A percentile compares a stretch with the other conserved stretches of the same genome.
Evolutionary conservation across 2,113 vertebrate genomes (phyloP).

Genomic region (Protomyctophum bolini): DNA sequence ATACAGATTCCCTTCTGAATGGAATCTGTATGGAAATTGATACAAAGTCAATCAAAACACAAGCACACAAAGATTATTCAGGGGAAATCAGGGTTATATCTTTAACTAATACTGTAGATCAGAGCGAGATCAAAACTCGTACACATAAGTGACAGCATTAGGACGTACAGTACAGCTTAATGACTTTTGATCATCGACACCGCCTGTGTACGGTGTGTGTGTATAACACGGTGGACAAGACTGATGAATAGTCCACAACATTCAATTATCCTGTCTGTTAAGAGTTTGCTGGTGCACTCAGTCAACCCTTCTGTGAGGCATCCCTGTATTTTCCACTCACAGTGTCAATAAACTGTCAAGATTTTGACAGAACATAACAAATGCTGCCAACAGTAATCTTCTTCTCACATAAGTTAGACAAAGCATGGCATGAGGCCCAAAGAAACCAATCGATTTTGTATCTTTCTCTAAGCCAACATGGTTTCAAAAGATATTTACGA

Average conservation of each 20-base stretch:
- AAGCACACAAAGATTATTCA: not conserved
- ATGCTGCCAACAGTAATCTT: constrained; percentile 39
- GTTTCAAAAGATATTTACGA: not conserved
- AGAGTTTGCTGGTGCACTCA: constrained; percentile 30
- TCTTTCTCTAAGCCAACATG: not conserved
- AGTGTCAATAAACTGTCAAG: constrained; percentile 67
- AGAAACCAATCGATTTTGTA: not conserved
- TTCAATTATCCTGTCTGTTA: constrained; percentile 62
- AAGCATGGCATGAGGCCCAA: not conserved
- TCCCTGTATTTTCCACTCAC: constrained; percentile 50
- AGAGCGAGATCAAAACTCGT: constrained; percentile 27
- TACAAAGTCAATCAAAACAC: not conserved
- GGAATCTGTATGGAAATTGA: not conserved
- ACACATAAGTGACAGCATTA: constrained; percentile 51
- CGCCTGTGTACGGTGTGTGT: constrained; percentile 14
- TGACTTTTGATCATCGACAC: constrained; percentile 62
- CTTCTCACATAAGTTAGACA: constrained; percentile 9
- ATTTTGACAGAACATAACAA: constrained; percentile 42
- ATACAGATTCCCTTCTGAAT: too few species aligned
- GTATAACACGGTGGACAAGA: constrained; percentile 56
- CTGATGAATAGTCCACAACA: constrained; percentile 59
- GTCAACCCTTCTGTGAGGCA: constrained; percentile 26
- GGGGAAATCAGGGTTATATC: constrained; percentile 11
- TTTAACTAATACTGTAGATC: not conserved
- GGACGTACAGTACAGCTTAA: constrained; percentile 55